Evolutionary conservation across 2,797 vertebrate species (phyloP).

Genomic region (Pelobates cultripes): DNA sequence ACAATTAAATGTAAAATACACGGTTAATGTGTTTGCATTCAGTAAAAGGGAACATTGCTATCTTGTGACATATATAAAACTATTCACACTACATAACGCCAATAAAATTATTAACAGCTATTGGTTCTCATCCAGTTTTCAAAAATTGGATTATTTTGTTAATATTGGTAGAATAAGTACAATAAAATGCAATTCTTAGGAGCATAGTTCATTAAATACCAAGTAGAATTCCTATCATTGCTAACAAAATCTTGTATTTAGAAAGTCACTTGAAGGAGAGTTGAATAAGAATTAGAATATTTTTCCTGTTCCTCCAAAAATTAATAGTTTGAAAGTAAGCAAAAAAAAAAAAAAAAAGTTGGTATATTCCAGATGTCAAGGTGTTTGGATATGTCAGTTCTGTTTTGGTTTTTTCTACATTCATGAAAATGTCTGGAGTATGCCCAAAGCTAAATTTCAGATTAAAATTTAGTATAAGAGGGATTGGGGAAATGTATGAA

Average conservation of each 20-base stretch:
- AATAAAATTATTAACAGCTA: conserved; percentile 12
- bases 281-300: too few relatives aligned
- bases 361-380: neutral
- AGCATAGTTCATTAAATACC: too few relatives aligned
- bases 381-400: neutral
- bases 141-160: neutral
- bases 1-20: too few relatives aligned
- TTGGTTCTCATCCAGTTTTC: conserved; percentile 6
- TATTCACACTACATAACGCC: neutral
- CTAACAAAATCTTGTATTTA: too few relatives aligned
- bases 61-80: conserved; percentile 9
- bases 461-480: neutral
- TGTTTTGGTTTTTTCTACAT: neutral
- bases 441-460: neutral
- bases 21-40: too few relatives aligned
- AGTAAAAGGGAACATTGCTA: too few relatives aligned
- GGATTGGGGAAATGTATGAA: neutral
- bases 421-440: neutral
- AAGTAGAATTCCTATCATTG: too few relatives aligned
- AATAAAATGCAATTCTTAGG: too few relatives aligned
- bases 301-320: neutral
- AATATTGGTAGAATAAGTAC: too few relatives aligned
- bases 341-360: neutral
- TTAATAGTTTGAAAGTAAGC: neutral
- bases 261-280: too few relatives aligned